These are phyloP conservation scores for Poeciliopsis prolifica DNA, from an alignment of 2,113 vertebrate genomes.

Conservation along the genomic window DNA sequence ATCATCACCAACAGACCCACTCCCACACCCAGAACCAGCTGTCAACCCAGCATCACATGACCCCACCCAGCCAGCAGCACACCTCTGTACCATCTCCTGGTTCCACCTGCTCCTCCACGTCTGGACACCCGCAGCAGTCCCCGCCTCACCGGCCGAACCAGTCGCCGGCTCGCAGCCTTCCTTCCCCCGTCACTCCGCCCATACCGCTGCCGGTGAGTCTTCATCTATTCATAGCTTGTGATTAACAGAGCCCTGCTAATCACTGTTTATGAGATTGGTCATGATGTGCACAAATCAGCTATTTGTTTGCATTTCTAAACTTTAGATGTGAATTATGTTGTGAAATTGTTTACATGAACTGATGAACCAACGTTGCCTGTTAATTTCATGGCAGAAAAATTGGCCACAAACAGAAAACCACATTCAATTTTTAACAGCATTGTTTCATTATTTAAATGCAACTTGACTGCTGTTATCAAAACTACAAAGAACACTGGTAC, in stretches of 20 bases:
- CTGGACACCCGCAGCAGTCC: conserved; percentile 79
- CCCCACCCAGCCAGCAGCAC: conserved; percentile 83
- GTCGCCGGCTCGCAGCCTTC: conserved; percentile 90
- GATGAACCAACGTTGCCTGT: neutral
- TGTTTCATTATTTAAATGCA: neutral
- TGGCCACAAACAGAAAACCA: neutral
- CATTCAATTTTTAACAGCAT: neutral
- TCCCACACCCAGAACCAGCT: conserved; percentile 72
- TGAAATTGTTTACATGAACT: neutral
- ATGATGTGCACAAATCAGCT: neutral
- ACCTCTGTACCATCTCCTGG: conserved; percentile 73
- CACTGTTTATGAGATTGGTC: neutral
- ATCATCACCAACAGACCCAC: conserved; percentile 81
- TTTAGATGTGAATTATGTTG: neutral
- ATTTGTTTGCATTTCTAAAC: neutral
- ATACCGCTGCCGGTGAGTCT: conserved; percentile 89
- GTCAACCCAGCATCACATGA: conserved; percentile 79
- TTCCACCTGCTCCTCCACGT: conserved; percentile 83
- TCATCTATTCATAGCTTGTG: neutral
- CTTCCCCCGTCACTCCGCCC: conserved; percentile 92
- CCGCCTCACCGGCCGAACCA: conserved; percentile 91
- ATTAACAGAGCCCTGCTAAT: neutral
- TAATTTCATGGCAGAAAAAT: neutral
- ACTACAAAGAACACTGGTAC: neutral
- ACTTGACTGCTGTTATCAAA: neutral